Evolutionary conservation across 2,113 vertebrate genomes (phyloP), one percentile per base, ranked within the genome.

Genomic region (Gallinago jamesoni): DNA sequence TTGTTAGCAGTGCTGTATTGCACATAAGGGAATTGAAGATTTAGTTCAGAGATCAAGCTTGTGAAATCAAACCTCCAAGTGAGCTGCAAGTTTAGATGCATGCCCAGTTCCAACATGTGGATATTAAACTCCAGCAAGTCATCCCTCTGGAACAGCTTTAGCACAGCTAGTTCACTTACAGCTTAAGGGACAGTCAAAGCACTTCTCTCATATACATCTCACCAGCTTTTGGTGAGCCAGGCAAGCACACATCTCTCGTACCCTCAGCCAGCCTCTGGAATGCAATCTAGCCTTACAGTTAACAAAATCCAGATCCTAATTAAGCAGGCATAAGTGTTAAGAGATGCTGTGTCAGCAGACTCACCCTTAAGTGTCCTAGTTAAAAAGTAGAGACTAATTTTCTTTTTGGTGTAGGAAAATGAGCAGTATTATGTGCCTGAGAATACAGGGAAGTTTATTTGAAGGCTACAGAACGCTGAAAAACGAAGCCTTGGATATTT

Each of bases 261-360:
- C 4, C 12, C 60, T 78, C 59, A 76, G 14, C 30, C 63, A 80
- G 47, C 37, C 50, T 63, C 13, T 78, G 47, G 56, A 94, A 91
- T 2, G 6, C 23, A 43, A 75, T 31, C 64, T 24, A 82, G 41
- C 48, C 68, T 89, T 60, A 70, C 23, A 55, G 52, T 55, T 78
- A 78, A 87, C 30, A 84, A 93, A 93, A 84, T 86, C 56, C 66
- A 53, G 60, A 92, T 60, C 30, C 52, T 94, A 91, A 89, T 70
- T 84, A 87, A 87, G 57, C 27, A 81, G 56, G 35, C 48, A 0
- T 43, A 94, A 90, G 22, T 28, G 16, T 55, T 75, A 81, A 59
- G 39, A 39, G n/a, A 62, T 59, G 22, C 77, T 87, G 64, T 20
- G 35, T 82, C 80, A 94, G 64, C 83, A 94, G 47, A 39, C 52